Evolutionary conservation across 2,113 vertebrate species (phyloP), one percentile per base, ranked within the genome.

Genomic region (Pollachius pollachius): DNA sequence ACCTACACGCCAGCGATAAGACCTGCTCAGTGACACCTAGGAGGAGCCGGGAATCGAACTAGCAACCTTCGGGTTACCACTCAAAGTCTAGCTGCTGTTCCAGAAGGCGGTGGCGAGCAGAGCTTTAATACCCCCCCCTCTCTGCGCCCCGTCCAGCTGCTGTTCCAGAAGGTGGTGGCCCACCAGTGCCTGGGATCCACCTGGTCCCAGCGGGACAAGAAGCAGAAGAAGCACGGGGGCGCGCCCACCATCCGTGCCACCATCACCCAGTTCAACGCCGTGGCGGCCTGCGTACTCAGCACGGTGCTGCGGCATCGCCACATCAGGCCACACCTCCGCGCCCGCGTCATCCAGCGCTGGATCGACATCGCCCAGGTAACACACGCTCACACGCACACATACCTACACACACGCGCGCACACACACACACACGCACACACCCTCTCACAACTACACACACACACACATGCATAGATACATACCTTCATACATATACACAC

Each of bases 131-230:
- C 21, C 30, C 5, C 30, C 4, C 4, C 4, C 1, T 70, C 62
- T 27, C 66, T 65, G 3, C 16, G 3, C 7, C 63, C 52, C 54
- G 11, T 62, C 77, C 69, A 99, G 97, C 85, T 94, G 78, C 92
- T 98, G 8, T 99, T 98, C 85, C 95, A 96, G 90, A 96, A 93
- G 73, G 94, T 97, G 0, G 94, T 97, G 18, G 94, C 97, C 17
- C 94, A 98, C 86, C 95, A 99, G 87, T 99, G 97, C 74, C 82
- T 99, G 90, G 97, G 96, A 73, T 94, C 92, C 64, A 94, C 98
- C 79, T 99, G 97, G 97, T 98, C 97, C 62, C 95, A 68, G 69
- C 91, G 97, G 66, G 94, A 97, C 60, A 98, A 96, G 85, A 94
- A 98, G 77, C 92, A 95, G 73, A 95, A 96, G 85, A 94, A 96